These are phyloP conservation scores for Heterotilapia buettikoferi DNA, from an alignment of 2,113 vertebrate genomes.

Conservation along the genomic window DNA sequence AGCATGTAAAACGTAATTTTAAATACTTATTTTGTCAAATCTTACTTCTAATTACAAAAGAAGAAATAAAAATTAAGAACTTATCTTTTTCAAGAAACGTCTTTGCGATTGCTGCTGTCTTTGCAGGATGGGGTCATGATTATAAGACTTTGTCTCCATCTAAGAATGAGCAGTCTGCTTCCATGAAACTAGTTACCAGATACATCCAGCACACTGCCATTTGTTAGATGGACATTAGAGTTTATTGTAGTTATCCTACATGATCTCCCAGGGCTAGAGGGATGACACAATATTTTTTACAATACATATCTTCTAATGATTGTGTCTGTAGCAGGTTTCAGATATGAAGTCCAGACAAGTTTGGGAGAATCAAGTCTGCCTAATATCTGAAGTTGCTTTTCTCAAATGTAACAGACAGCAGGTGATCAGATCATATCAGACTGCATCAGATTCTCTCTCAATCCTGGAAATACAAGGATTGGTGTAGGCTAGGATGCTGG, in stretches of 20 bases:
- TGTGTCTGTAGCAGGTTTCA: not conserved
- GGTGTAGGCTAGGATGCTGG: not conserved
- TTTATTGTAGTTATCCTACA: not conserved
- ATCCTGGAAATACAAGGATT: not conserved
- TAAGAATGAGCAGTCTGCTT: not conserved
- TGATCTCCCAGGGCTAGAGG: not conserved
- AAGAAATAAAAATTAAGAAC: not conserved
- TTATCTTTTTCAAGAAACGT: not conserved
- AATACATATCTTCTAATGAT: not conserved
- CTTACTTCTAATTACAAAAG: no score
- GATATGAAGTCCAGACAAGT: not conserved
- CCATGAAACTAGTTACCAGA: not conserved
- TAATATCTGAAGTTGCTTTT: not conserved
- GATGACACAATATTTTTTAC: not conserved
- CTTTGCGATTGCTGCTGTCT: not conserved
- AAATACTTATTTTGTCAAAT: not conserved
- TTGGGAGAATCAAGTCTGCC: not conserved
- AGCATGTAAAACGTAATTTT: rapidly evolving
- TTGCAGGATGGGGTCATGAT: not conserved
- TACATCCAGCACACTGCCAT: not conserved
- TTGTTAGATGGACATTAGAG: not conserved
- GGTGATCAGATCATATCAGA: not conserved
- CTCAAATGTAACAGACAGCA: not conserved
- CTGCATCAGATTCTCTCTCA: not conserved
- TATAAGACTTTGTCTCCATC: not conserved